Base-by-base conservation (phyloP, 2,797 vertebrate genomes). In the Cyclopterus lumpus region DNA sequence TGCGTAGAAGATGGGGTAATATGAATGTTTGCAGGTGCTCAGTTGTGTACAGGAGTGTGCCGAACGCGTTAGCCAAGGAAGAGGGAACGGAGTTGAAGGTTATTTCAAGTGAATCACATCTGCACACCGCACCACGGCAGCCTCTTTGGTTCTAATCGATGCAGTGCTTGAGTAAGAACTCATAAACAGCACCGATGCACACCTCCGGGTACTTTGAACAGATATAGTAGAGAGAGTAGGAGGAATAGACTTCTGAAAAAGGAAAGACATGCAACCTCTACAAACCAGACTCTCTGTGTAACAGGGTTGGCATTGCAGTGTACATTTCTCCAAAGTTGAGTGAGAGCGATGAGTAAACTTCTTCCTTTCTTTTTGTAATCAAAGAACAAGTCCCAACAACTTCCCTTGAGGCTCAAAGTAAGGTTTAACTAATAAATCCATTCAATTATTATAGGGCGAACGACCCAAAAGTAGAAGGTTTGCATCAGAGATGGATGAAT, bases 161-260 rank as follows among this genome's bases (percentile, higher is more conserved):
- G 69, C 67, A n/a, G 48, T 4, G 67, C 60, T 57, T 82, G 51
- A 75, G 61, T 54, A 58, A 72, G 54, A 73, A 51, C 20, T 55
- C 58, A 69, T 73, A 44, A 46, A 59, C 67, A 79, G 73, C 51
- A 85, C 70, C 78, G 78, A 60, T 14, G 63, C 76, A 86, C 85
- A 83, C 85, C 83, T 90, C 75, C 88, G 80, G 66, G 32, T 83
- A 80, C 86, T 84, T 81, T 76, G 76, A 84, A 82, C 83, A 81
- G 84, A 84, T 80, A 77, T 60, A 82, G 71, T 24, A 53, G 61
- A 59, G 74, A 79, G 81, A 85, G 89, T 92, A 75, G 88, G 91
- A 83, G 90, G 86, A 83, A 79, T 2, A 82, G 51, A 84, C 24
- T 5, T 73, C 66, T 68, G 87, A 81, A 88, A 89, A 66, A 71